phyloP scores from a whole-genome alignment of 2,888 invertebrate species.

The Watsonalla binaria region DNA sequence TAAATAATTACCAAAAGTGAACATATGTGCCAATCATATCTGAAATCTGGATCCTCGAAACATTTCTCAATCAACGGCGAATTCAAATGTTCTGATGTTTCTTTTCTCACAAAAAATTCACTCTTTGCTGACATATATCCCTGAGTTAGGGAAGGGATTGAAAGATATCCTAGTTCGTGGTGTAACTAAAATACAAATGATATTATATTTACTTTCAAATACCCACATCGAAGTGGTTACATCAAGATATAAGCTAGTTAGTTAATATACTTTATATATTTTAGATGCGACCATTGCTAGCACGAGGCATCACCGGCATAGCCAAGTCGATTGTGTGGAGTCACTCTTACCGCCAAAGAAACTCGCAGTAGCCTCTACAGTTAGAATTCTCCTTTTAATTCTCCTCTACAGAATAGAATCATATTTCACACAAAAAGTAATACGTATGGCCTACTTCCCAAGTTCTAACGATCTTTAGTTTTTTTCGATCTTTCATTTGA shows the following conservation, averaged over 20 bases:
- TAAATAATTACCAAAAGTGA: conserved; percentile 44
- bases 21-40: conserved; percentile 60
- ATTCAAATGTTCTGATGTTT: conserved; percentile 45
- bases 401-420: no score
- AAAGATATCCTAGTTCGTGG: conserved; percentile 63
- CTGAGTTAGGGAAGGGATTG: conserved; percentile 60
- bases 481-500: no score
- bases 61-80: conserved; percentile 56
- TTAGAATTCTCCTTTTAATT: no score
- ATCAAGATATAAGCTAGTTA: background rate
- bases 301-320: no score
- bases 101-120: conserved; percentile 43
- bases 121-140: conserved; percentile 57
- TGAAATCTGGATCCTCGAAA: conserved; percentile 56
- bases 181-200: conserved; percentile 35
- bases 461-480: no score
- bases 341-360: no score
- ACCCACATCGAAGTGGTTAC: background rate
- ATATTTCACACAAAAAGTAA: no score
- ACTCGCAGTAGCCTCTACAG: no score
- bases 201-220: background rate
- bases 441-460: no score
- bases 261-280: background rate
- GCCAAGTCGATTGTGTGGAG: no score
- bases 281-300: no score